Conservation (phyloP, 35 echinoderm and acorn worm species). For the Stichopus chloronotus region DNA sequence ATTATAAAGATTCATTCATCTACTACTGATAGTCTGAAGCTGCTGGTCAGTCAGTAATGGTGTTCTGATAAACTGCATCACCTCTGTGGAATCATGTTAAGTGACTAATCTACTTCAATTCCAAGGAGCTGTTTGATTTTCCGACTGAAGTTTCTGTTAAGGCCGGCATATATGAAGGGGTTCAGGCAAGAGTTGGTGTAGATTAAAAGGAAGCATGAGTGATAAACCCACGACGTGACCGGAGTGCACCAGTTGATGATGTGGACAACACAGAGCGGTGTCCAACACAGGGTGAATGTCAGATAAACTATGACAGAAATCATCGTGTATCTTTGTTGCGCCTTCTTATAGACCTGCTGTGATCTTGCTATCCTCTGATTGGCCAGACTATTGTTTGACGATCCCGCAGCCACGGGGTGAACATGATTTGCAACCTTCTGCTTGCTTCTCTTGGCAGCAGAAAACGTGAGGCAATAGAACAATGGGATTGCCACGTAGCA, state of each 20-base stretch:
- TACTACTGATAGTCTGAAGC: too few species aligned
- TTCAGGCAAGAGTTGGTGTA: slow-evolving; percentile 82
- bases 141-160: slow-evolving; percentile 63
- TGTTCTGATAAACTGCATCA: too few species aligned
- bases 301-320: slow-evolving; percentile 65
- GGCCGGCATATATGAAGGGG: slow-evolving; percentile 78
- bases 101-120: slow-evolving; percentile 15
- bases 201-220: slow-evolving; percentile 60
- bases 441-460: slow-evolving; percentile 27
- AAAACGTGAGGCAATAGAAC: slow-evolving; percentile 71
- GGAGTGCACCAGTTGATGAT: slow-evolving; percentile 63
- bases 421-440: slow-evolving; percentile 24
- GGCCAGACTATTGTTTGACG: neutral
- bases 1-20: too few species aligned
- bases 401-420: too few species aligned
- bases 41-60: too few species aligned
- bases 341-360: slow-evolving; percentile 7
- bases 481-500: slow-evolving; percentile 63
- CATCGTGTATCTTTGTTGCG: slow-evolving; percentile 68
- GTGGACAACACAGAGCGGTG: slow-evolving; percentile 67
- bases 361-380: neutral
- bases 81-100: neutral
- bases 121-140: slow-evolving; percentile 45
- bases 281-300: slow-evolving; percentile 70
- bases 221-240: slow-evolving; percentile 47